A percentile compares a stretch with the other conserved stretches of the same genome.
Conservation (phyloP, 2,888 invertebrate species). For the Protonemura montana region DNA sequence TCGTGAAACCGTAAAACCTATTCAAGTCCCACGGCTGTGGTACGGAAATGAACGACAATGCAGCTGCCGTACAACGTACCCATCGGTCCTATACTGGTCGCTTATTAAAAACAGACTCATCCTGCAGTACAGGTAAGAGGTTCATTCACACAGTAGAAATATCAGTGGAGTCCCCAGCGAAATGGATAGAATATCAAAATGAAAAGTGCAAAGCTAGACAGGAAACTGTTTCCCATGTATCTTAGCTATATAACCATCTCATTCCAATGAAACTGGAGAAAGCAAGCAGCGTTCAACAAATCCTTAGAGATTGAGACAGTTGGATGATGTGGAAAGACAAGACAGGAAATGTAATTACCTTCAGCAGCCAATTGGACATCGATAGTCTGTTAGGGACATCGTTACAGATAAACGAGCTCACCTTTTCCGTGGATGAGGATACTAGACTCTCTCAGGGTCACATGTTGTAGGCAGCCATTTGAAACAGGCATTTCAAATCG, state of each 20-base stretch:
- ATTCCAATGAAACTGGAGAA: neutral
- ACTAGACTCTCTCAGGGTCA: too few relatives aligned
- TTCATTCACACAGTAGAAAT: neutral
- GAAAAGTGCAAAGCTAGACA: neutral
- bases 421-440: neutral
- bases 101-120: neutral
- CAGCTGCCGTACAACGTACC: neutral
- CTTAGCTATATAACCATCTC: neutral
- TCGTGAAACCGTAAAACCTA: too few relatives aligned
- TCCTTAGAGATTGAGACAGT: neutral
- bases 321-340: neutral
- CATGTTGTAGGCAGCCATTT: too few relatives aligned
- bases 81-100: neutral
- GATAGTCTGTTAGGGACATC: neutral
- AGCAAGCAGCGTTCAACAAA: neutral
- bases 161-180: neutral
- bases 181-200: neutral
- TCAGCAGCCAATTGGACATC: neutral
- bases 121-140: neutral
- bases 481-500: neutral
- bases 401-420: neutral
- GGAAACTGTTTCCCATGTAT: neutral
- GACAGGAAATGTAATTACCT: neutral
- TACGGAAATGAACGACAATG: neutral
- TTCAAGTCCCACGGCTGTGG: too few relatives aligned